These are phyloP conservation scores for cat (Felis catus) DNA, from an alignment of 2,113 vertebrate species.

Conservation along the genomic window F.catus_Fca126_mat1.0 CM031412.1:219448001-219448500, in stretches of 20 bases:
- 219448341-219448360: background rate
- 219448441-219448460: background rate
- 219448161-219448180: conserved; percentile 15
- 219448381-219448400: background rate
- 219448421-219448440: background rate
- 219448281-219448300: background rate
- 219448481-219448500: background rate
- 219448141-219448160: conserved; percentile 42
- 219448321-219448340: background rate
- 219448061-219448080: conserved; percentile 57
- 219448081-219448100: conserved; percentile 64
- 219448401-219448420: background rate
- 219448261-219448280: background rate
- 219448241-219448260: background rate
- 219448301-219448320: background rate
- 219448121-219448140: background rate
- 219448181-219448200: background rate
- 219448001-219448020: conserved; percentile 54
- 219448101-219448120: background rate
- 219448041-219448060: conserved; percentile 62
- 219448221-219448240: conserved; percentile 5
- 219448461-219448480: background rate
- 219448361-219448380: background rate
- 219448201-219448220: background rate
- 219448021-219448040: background rate